Evolutionary conservation across 2,797 vertebrate species (phyloP).

Genomic region (Myripristis jacobus): DNA sequence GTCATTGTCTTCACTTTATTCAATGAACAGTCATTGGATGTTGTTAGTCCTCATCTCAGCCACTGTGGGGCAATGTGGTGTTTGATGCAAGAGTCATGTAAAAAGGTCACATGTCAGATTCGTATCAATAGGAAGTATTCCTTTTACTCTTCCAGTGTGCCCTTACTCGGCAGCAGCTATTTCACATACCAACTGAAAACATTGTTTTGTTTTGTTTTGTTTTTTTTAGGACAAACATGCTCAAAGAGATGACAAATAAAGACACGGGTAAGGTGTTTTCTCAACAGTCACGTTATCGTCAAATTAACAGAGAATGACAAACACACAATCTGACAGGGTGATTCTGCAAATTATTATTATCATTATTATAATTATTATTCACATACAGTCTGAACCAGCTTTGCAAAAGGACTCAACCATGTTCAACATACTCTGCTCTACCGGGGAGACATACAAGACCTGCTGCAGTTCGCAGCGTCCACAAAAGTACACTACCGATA

Average conservation of each 20-base stretch:
- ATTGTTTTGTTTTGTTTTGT: slow-evolving; percentile 32
- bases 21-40: slow-evolving; percentile 31
- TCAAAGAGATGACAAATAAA: slow-evolving; percentile 53
- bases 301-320: slow-evolving; percentile 46
- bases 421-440: slow-evolving; percentile 42
- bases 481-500: slow-evolving; percentile 70
- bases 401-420: slow-evolving; percentile 53
- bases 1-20: slow-evolving; percentile 22
- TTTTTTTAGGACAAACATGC: slow-evolving; percentile 71
- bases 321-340: slow-evolving; percentile 39
- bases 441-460: slow-evolving; percentile 45
- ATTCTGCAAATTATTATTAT: slow-evolving; percentile 35
- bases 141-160: slow-evolving; percentile 4
- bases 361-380: background rate
- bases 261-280: slow-evolving; percentile 43
- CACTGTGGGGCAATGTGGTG: slow-evolving; percentile 29
- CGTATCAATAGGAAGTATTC: slow-evolving; percentile 50
- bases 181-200: slow-evolving; percentile 67
- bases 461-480: slow-evolving; percentile 64
- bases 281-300: slow-evolving; percentile 43
- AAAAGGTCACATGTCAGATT: slow-evolving; percentile 55
- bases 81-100: slow-evolving; percentile 34
- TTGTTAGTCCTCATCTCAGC: background rate
- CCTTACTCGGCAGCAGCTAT: slow-evolving; percentile 59
- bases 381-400: slow-evolving; percentile 55